Percentiles rank a stretch among this genome's conserved stretches.
phyloP scores from a whole-genome alignment of 2,797 vertebrate species.

The Pteronotus mesoamericanus region DNA sequence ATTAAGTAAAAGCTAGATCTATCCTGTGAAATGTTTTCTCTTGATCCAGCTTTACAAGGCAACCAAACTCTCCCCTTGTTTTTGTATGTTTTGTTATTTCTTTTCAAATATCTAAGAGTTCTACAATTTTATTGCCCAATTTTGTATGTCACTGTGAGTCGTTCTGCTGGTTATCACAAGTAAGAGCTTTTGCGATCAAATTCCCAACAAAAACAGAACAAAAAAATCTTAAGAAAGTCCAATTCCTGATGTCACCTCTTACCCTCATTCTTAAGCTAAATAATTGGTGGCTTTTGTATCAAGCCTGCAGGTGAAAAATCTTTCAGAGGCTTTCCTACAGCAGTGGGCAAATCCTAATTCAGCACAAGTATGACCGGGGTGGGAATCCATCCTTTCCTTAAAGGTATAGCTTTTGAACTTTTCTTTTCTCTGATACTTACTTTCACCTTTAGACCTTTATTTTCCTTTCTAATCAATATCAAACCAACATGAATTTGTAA shows the following conservation, averaged over 20 bases:
- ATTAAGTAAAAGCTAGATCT: slow-evolving; percentile 5
- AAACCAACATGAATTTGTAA: not conserved
- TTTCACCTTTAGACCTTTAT: not conserved
- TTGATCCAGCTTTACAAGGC: slow-evolving; percentile 26
- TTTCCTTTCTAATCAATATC: not conserved
- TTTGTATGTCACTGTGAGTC: slow-evolving; percentile 50
- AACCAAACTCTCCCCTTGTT: slow-evolving; percentile 36
- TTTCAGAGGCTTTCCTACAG: not conserved
- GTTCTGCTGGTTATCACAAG: slow-evolving; percentile 26
- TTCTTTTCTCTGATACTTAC: not conserved
- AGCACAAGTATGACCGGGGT: not conserved
- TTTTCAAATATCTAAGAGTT: slow-evolving; percentile 46
- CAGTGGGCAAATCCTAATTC: not conserved
- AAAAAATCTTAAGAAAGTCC: not conserved
- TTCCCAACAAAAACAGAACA: not conserved
- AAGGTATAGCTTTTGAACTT: not conserved
- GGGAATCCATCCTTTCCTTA: not conserved
- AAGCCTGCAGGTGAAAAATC: not conserved
- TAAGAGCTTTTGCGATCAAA: slow-evolving; percentile 40
- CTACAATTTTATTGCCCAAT: slow-evolving; percentile 51
- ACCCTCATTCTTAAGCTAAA: slow-evolving; percentile 9
- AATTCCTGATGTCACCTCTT: slow-evolving; percentile 8
- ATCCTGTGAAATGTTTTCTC: slow-evolving; percentile 15
- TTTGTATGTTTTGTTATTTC: slow-evolving; percentile 47
- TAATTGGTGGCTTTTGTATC: not conserved